These are phyloP conservation scores for Drosophila anomelani DNA, from an alignment of 2,888 invertebrate genomes.

Conservation along the genomic window DNA sequence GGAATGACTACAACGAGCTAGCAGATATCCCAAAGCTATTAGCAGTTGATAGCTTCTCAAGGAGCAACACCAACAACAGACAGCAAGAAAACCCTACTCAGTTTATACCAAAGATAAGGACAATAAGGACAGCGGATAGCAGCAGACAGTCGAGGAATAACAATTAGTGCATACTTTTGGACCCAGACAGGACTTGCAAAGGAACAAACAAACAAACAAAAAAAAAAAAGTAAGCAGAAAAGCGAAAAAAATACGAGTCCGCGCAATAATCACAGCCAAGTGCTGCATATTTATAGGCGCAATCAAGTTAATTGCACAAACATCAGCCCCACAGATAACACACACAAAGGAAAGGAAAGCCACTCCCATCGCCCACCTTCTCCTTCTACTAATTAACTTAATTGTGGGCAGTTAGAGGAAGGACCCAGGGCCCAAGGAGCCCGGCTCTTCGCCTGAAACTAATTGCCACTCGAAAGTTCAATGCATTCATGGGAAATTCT, in stretches of 20 bases:
- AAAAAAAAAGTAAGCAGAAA: slow-evolving; percentile 19
- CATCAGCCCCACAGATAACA: slow-evolving; percentile 24
- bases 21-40: slow-evolving; percentile 53
- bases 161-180: slow-evolving; percentile 72
- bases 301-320: slow-evolving; percentile 79
- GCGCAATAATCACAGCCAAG: slow-evolving; percentile 77
- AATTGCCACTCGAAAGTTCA: slow-evolving; percentile 50
- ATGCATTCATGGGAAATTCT: slow-evolving; percentile 21
- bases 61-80: slow-evolving; percentile 18
- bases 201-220: slow-evolving; percentile 14
- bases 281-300: slow-evolving; percentile 81
- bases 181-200: slow-evolving; percentile 22
- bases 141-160: slow-evolving; percentile 66
- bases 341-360: slow-evolving; percentile 27
- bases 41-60: slow-evolving; percentile 65
- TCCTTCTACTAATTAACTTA: slow-evolving; percentile 61
- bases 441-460: background rate
- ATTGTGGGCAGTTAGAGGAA: slow-evolving; percentile 61
- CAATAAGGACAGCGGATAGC: slow-evolving; percentile 30
- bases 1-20: slow-evolving; percentile 11
- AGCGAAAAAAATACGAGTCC: slow-evolving; percentile 42
- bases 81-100: background rate
- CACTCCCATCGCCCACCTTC: background rate
- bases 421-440: background rate
- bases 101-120: slow-evolving; percentile 22